Evolutionary conservation across 2,113 vertebrate genomes (phyloP).

Genomic region (Cervus canadensis): DNA sequence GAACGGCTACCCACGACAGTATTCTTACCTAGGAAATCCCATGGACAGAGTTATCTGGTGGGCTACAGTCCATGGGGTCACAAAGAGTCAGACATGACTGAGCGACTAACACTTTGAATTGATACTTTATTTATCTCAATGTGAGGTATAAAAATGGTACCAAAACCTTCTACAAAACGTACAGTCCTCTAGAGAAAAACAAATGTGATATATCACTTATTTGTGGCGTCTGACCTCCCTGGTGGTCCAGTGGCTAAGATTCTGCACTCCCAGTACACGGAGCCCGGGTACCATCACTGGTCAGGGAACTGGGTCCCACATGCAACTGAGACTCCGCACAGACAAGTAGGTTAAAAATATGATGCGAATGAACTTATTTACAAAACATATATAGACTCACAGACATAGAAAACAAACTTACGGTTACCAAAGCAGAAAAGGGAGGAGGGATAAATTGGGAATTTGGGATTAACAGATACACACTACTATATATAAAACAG

Average conservation of each 20-base stretch:
- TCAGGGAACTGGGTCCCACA: not conserved
- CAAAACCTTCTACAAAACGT: not conserved
- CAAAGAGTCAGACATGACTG: not conserved
- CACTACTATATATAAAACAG: not conserved
- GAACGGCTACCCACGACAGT: not conserved
- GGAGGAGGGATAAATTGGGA: not conserved
- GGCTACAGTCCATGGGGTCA: not conserved
- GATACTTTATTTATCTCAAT: not conserved
- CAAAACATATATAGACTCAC: not conserved
- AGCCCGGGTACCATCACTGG: fast-evolving
- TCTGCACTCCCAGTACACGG: not conserved
- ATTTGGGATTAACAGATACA: not conserved
- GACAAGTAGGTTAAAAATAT: not conserved
- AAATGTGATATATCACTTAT: not conserved
- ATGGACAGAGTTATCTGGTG: not conserved
- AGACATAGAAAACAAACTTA: not conserved
- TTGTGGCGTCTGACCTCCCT: not conserved
- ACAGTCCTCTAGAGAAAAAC: not conserved
- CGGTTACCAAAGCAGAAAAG: not conserved
- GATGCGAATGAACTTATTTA: not conserved
- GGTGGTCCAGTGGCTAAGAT: not conserved
- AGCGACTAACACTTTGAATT: not conserved
- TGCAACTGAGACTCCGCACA: not conserved
- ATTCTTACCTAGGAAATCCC: not conserved
- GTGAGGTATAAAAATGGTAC: not conserved